These are phyloP conservation scores for Spinus olivaceus DNA, from an alignment of 2,797 vertebrate genomes.

Conservation along the genomic window DNA sequence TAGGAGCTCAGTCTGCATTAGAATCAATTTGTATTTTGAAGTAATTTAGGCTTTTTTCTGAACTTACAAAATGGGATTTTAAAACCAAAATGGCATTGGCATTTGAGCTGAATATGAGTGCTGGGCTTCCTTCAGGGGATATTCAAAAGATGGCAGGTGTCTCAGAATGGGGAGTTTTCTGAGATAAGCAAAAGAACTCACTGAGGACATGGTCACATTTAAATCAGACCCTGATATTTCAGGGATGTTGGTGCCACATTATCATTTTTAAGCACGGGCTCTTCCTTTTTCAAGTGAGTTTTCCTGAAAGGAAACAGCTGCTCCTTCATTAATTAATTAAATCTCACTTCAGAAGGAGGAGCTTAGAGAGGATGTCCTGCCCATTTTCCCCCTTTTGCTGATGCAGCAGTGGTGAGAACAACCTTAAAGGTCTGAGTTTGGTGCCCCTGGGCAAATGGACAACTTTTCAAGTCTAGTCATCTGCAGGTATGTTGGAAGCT, in stretches of 20 bases:
- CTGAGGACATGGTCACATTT: neutral
- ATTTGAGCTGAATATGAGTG: neutral
- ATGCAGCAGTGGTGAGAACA: neutral
- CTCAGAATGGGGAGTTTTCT: neutral
- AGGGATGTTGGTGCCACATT: neutral
- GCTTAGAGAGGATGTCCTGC: neutral
- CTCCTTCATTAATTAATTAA: neutral
- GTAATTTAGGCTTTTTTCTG: neutral
- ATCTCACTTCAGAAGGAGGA: neutral
- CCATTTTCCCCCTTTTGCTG: rapidly evolving
- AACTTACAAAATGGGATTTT: neutral
- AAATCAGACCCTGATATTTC: neutral
- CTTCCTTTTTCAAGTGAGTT: neutral
- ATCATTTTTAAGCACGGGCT: rapidly evolving
- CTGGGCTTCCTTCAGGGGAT: neutral
- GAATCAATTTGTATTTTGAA: neutral
- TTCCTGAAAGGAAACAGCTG: neutral
- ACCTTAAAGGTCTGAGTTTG: neutral
- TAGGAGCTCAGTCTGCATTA: neutral
- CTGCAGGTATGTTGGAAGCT: neutral
- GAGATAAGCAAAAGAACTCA: neutral
- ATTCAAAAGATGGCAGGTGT: neutral
- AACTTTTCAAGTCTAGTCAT: neutral
- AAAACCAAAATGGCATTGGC: neutral
- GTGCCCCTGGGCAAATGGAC: rapidly evolving